Base-by-base conservation (phyloP, 2,888 invertebrate genomes). In the Idaea dimidiata region DNA sequence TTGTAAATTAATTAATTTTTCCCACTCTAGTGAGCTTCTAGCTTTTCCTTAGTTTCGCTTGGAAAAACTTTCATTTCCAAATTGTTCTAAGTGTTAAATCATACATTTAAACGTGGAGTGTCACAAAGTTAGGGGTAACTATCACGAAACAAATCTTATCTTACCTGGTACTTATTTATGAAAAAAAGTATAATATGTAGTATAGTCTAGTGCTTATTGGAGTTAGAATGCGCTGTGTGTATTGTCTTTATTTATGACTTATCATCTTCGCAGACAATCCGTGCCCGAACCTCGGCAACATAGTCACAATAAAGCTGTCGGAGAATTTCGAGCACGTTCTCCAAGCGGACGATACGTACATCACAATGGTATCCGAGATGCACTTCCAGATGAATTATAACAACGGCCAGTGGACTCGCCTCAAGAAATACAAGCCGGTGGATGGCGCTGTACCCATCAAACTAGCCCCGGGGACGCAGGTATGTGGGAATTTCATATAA, bases 331-430 rank as follows among this genome's bases (percentile, higher is more conserved):
- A 99, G 86, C 96, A 96, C 74, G 96, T 98, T 0, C 93, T 95
- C 14, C 97, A 98, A 80, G 93, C 96, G 0, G 98, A 98, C 84
- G 97, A 97, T 70, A 95, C 96, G 0, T 95, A 95, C 76, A 91
- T 94, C 18, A 95, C 95, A 0, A 96, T 97, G 96, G 89, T 97
- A 60, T 97, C 97, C 0, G 99, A 99, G 87, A 98, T 97, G 70
- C 98, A 98, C 88, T 99, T 99, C 95, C 98, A 99, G 86, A 97
- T 99, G 97, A 99, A 99, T 91, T 99, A 99, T 90, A 97, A 97
- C 81, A 98, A 97, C 61, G 99, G 99, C 87, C 98, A 99, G 83
- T 99, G 99, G 99, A 98, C 98, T 82, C 93, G 91, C 3, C 79
- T 99, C 76, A 97, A 98, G 88, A 99, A 99, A 80, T 97, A 96